phyloP scores from a whole-genome alignment of 2,113 vertebrate genomes.

The Proteles cristata region DNA sequence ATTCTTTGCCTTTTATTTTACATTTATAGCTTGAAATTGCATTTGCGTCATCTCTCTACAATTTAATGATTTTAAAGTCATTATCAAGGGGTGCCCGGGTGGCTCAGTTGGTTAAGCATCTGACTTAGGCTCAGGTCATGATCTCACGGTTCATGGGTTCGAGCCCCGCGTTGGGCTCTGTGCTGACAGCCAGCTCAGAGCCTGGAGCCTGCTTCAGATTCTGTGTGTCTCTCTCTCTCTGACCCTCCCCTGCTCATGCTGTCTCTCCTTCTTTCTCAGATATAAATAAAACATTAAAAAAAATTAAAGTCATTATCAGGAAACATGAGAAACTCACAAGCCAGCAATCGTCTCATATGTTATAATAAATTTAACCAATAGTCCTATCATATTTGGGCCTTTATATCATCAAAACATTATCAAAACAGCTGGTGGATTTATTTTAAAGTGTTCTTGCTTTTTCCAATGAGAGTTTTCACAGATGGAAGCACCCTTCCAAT shows the following conservation, averaged over 20 bases:
- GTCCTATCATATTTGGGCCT: slow-evolving; percentile 62
- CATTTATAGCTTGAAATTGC: slow-evolving; percentile 48
- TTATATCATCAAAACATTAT: slow-evolving; percentile 70
- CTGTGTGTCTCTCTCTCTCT: no score
- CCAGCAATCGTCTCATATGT: slow-evolving; percentile 58
- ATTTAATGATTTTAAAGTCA: slow-evolving; percentile 61
- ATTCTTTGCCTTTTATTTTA: slow-evolving; percentile 46
- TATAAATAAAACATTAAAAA: no score
- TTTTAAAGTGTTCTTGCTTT: slow-evolving; percentile 79
- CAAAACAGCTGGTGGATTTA: slow-evolving; percentile 81
- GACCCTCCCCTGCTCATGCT: no score
- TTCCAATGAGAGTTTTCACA: slow-evolving; percentile 80
- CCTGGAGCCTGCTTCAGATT: no score
- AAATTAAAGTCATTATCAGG: slow-evolving; percentile 52
- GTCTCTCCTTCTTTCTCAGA: no score
- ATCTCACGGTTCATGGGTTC: no score
- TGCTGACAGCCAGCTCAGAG: no score
- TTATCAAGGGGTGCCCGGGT: background rate
- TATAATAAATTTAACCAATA: slow-evolving; percentile 74
- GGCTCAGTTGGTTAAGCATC: no score
- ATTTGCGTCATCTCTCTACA: slow-evolving; percentile 45
- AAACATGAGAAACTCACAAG: slow-evolving; percentile 38
- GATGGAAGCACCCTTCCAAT: slow-evolving; percentile 78
- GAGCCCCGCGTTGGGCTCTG: no score
- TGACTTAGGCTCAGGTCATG: no score